These are phyloP conservation scores for Chaunax sp. DNA, from an alignment of 2,797 vertebrate genomes.

Conservation along the genomic window DNA sequence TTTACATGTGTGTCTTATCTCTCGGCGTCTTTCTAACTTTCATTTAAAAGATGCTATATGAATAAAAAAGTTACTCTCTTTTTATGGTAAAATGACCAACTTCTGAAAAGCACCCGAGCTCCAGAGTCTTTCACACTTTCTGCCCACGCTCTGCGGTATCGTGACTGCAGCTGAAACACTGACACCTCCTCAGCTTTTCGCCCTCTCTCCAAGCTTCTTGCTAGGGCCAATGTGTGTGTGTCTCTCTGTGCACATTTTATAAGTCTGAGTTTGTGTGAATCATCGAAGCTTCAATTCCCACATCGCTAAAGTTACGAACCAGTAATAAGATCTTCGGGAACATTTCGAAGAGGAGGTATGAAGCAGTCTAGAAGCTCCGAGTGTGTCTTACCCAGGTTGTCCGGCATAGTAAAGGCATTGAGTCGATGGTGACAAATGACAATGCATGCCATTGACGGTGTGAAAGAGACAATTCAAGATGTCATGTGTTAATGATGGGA, in stretches of 20 bases:
- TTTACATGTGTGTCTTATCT: no score
- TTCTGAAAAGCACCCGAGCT: neutral
- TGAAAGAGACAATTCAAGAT: neutral
- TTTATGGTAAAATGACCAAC: no score
- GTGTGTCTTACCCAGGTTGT: neutral
- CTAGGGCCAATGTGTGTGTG: neutral
- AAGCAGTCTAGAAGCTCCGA: neutral
- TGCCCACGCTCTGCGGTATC: conserved; percentile 43
- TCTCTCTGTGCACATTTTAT: conserved; percentile 23
- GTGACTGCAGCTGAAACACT: conserved; percentile 48
- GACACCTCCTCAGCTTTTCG: conserved; percentile 50
- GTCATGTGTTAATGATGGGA: conserved; percentile 1
- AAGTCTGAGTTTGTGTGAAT: conserved; percentile 18
- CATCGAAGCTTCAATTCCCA: conserved; percentile 35
- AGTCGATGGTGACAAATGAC: neutral
- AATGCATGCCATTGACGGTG: neutral
- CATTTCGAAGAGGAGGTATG: conserved; percentile 14
- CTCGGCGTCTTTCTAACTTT: no score
- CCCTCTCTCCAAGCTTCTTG: conserved; percentile 6
- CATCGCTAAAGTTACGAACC: conserved; percentile 58
- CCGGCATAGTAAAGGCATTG: neutral
- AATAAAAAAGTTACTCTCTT: no score
- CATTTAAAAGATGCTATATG: no score
- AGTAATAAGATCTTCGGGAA: conserved; percentile 20
- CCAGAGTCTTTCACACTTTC: conserved; percentile 27